phyloP scores from a whole-genome alignment of 2,888 invertebrate species.

The Drosophila pseudotakahashii region DNA sequence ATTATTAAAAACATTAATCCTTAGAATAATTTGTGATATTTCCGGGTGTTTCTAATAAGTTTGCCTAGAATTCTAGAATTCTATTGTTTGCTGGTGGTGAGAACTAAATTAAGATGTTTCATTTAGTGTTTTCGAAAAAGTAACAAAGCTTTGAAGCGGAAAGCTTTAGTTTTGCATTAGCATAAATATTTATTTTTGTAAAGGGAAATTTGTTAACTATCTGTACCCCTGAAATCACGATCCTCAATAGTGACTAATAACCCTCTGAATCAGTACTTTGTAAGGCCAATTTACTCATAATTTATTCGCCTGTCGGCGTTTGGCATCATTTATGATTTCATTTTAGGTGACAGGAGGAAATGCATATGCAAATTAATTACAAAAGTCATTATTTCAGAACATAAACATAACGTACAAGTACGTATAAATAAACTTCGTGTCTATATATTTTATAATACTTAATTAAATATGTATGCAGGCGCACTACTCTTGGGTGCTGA shows the following conservation, averaged over 20 bases:
- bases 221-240: not conserved
- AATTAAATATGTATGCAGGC: conserved; percentile 43
- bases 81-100: conserved; percentile 24
- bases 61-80: conserved; percentile 35
- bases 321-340: conserved; percentile 30
- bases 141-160: conserved; percentile 17
- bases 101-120: conserved; percentile 19
- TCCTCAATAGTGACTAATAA: not conserved
- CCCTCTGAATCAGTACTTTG: not conserved
- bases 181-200: not conserved
- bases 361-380: conserved; percentile 41
- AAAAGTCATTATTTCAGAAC: conserved; percentile 39
- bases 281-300: conserved; percentile 4
- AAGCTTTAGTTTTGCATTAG: conserved; percentile 13
- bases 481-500: conserved; percentile 27
- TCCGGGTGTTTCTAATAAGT: not conserved
- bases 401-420: conserved; percentile 17
- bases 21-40: not conserved
- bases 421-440: conserved; percentile 25
- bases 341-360: conserved; percentile 34
- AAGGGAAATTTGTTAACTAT: not conserved
- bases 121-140: conserved; percentile 23
- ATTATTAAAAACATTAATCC: not conserved
- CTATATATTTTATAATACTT: conserved; percentile 47
- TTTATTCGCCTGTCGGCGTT: conserved; percentile 7